Evolutionary conservation across 1,140 invertebrate genomes (phyloP), one percentile per base, ranked within the genome.

Genomic region (Camponotus floridanus): DNA sequence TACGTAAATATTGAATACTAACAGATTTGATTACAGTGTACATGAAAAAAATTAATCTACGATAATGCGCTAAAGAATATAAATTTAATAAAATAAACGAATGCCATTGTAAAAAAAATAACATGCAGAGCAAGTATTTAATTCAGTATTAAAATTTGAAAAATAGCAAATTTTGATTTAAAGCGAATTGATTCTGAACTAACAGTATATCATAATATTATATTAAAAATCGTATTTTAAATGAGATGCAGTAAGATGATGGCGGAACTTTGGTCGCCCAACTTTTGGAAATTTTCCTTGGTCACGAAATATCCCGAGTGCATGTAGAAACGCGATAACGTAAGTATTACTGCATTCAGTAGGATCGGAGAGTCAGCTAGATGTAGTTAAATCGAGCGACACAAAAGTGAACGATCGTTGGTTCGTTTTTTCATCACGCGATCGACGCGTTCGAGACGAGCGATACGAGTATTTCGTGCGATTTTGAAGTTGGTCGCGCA

Each of bases 401-500:
- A 85, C 59, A 68, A 79, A 61, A 39, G 15, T 57, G 42, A 64
- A 70, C 39, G 26, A 57, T 80, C 64, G 36, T 21, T 26, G 36
- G 48, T 76, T 51, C 48, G 15, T 68, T 64, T 83, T 65, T 51
- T 13, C 36, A 59, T 67, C 62, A 67, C 73, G 51, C 62, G 51
- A 48, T 70, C 39, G 48, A 81, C 78, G 61, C 31, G 59, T 39
- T 76, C 71, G 71, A 74, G 51, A 33, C 57, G 86, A 88, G 76
- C 57, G 73, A 88, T 85, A 85, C 79, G 57, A 57, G 59, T 59
- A 61, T 85, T 71, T 64, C 68, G 55, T 76, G 86, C 59, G 71
- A 87, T 84, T 84, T 55, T 8, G n/a, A 59, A 84, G 79, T 65
- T 57, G 26, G 26, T 33, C 65, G 70, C 11, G 33, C 76, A 79